Base-by-base conservation (phyloP, 2,888 invertebrate genomes). In the Synergus japonicus region DNA sequence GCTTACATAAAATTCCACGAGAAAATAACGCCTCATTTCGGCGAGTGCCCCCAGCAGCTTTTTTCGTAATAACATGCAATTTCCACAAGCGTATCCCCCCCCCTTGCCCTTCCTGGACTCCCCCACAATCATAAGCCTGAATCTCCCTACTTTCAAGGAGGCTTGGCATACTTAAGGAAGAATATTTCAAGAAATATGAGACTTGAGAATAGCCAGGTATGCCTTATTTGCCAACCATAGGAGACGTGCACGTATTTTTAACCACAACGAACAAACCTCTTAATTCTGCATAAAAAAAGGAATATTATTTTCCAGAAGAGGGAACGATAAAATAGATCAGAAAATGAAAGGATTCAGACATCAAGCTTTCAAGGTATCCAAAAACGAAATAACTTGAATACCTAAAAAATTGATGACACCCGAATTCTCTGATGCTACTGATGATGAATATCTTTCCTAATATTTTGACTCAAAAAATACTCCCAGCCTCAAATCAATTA, bases 21-120 rank as follows among this genome's bases (percentile, higher is more conserved):
- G 86, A 86, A 87, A 88, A 88, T 89, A 90, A 89, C 88, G 87
- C 89, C 88, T 89, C 88, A 87, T 89, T 88, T 88, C 81, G 83
- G 77, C 54, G 79, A 79, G 77, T 78, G 84, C 83, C 87, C 87
- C 84, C 85, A 78, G 80, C 82, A 84, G 81, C 81, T 83, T 84
- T 82, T 85, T 84, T 58, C 83, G 81, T 89, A 88, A 89, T 89
- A 89, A 86, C 86, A 87, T 88, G 86, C 87, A 89, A 89, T 88
- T 86, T 89, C 83, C 69, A 63, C 79, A 12, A 22, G 12, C 66
- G 79, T 77, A 80, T 76, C 76, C 81, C 66, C 76, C 81, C 66
- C 18, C 76, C 58, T 44, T 44, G 2, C 44, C 41, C 44, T 64
- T 41, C 41, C 64, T 67, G 60, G 60, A 69, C 65, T 60, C 64